Conservation (phyloP, 2,113 vertebrate species). For the Platysteira castanea region DNA sequence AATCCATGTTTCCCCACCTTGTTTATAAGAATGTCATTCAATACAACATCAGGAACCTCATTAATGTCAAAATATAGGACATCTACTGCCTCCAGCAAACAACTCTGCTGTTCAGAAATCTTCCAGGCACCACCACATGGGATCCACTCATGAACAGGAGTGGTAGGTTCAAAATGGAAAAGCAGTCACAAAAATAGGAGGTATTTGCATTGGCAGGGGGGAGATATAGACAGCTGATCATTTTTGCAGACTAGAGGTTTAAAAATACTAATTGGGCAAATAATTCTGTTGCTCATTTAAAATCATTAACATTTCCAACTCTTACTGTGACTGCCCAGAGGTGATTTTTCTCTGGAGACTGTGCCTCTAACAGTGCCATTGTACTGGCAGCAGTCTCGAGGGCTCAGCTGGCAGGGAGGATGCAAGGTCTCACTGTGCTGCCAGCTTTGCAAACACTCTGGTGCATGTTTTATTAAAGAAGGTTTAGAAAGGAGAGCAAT, state of each 20-base stretch:
- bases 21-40: not conserved
- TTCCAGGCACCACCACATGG: not conserved
- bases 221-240: not conserved
- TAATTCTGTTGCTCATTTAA: not conserved
- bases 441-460: not conserved
- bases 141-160: not conserved
- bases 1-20: not conserved
- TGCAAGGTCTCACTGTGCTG: not conserved
- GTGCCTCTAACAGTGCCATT: not conserved
- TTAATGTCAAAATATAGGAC: constrained; percentile 34
- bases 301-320: not conserved
- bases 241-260: not conserved
- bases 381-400: not conserved
- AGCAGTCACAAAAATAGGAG: not conserved
- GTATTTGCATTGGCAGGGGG: not conserved
- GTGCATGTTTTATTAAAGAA: not conserved
- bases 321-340: not conserved
- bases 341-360: not conserved
- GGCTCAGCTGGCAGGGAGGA: not conserved
- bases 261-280: not conserved
- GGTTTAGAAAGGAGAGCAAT: not conserved
- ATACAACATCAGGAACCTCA: not conserved
- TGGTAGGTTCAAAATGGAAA: not conserved
- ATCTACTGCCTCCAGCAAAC: not conserved
- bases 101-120: not conserved